Base-by-base conservation (phyloP, 2,797 vertebrate genomes). In the Lutjanus argentimaculatus region DNA sequence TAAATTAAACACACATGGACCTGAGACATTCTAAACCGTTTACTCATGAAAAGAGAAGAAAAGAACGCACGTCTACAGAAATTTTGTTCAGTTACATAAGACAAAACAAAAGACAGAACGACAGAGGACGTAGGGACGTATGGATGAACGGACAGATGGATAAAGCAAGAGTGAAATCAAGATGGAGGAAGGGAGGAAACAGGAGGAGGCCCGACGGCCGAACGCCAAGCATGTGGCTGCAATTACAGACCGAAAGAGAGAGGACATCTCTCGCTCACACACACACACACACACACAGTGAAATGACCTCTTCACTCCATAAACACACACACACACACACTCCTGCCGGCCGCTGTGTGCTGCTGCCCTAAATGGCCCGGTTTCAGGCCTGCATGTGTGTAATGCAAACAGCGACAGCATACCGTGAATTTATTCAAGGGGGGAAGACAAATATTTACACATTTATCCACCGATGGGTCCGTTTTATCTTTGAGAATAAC, bases 361-460 rank as follows among this genome's bases (percentile, higher is more conserved):
- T 36, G 74, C 59, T 77, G 77, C 85, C 82, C 58, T 84, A 85
- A 42, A 87, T 66, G 85, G 62, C n/a, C 74, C 0, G 7, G 51
- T 42, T 52, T 48, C 63, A 74, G 70, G 79, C 67, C 46, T 69
- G 36, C 2, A 15, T 48, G 49, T 71, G 67, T 45, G 61, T 14
- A 22, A 46, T n/a, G 67, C 30, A 70, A 85, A 80, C 83, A 80
- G 17, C 0, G 51, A 77, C 79, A 84, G 77, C 75, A 59, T 22
- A 61, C 80, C 5, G 57, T 78, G 74, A 90, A 83, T 69, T 53
- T 56, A 49, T 58, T 69, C 52, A 72, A 72, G 43, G 53, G 43
- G 16, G n/a, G 30, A 85, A 78, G 63, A 53, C 77, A 83, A 94
- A 93, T 85, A 90, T 92, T 92, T 87, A 89, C 83, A 81, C 77